Evolutionary conservation across 2,113 vertebrate genomes (phyloP).

Genomic region (Vidua chalybeata): DNA sequence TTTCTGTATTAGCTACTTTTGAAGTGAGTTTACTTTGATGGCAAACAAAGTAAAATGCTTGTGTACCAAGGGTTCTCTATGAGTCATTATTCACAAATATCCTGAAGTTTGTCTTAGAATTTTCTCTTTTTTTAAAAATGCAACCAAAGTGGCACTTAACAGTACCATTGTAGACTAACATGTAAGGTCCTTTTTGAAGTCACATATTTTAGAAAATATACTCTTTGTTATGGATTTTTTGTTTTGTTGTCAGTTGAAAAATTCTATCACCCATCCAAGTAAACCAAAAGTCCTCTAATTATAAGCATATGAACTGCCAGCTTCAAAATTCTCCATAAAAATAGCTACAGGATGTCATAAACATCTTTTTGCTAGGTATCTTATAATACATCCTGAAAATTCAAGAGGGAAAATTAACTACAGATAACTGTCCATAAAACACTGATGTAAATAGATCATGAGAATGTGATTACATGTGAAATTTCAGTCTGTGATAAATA

Average conservation of each 20-base stretch:
- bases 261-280: background rate
- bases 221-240: constrained; percentile 21
- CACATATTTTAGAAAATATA: constrained; percentile 8
- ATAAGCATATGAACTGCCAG: constrained; percentile 48
- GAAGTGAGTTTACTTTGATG: constrained; percentile 1
- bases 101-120: background rate
- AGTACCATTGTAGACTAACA: background rate
- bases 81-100: background rate
- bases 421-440: constrained; percentile 58
- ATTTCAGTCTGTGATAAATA: background rate
- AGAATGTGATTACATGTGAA: background rate
- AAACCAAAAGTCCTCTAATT: constrained; percentile 13
- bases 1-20: background rate
- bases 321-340: constrained; percentile 64
- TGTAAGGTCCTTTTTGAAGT: background rate
- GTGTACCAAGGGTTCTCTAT: background rate
- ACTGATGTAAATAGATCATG: constrained; percentile 58
- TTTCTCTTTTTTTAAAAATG: background rate
- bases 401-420: constrained; percentile 68
- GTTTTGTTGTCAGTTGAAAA: constrained; percentile 15
- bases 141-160: constrained; percentile 44
- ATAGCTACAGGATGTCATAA: constrained; percentile 41
- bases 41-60: background rate
- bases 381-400: constrained; percentile 65
- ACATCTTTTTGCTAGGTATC: constrained; percentile 60